phyloP scores from a whole-genome alignment of 2,888 invertebrate species.

The Lasiommata megera region DNA sequence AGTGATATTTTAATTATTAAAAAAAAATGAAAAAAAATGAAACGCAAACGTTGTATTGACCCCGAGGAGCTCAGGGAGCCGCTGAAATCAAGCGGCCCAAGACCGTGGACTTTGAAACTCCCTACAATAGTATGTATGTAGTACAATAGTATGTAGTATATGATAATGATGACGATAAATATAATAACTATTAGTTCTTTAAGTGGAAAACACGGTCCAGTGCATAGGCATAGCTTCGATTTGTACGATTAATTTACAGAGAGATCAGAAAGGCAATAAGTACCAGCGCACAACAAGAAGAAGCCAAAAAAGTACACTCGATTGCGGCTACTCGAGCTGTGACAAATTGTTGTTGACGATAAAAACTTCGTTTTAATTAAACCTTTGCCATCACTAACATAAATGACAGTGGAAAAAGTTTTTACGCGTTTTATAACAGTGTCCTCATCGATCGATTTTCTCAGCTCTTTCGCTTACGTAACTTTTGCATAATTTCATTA shows the following conservation, averaged over 20 bases:
- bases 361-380: slow-evolving; percentile 23
- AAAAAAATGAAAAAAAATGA: no score
- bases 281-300: slow-evolving; percentile 15
- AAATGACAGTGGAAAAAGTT: slow-evolving; percentile 2
- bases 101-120: no score
- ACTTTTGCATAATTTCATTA: background rate
- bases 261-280: slow-evolving; percentile 14
- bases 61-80: no score
- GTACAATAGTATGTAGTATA: no score
- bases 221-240: background rate
- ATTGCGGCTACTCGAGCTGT: slow-evolving; percentile 20
- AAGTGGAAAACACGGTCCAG: background rate
- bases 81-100: no score
- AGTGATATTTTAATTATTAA: no score
- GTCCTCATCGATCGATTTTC: slow-evolving; percentile 3
- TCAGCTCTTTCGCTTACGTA: background rate
- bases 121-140: no score
- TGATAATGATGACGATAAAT: background rate
- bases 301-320: slow-evolving; percentile 19
- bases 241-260: slow-evolving; percentile 13
- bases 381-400: slow-evolving; percentile 8
- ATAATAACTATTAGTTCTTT: no score
- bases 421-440: background rate
- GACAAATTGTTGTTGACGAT: slow-evolving; percentile 17
- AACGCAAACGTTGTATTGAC: no score